Evolutionary conservation across 2,113 vertebrate species (phyloP).

Genomic region (Rhinolophus ferrumequinum): DNA sequence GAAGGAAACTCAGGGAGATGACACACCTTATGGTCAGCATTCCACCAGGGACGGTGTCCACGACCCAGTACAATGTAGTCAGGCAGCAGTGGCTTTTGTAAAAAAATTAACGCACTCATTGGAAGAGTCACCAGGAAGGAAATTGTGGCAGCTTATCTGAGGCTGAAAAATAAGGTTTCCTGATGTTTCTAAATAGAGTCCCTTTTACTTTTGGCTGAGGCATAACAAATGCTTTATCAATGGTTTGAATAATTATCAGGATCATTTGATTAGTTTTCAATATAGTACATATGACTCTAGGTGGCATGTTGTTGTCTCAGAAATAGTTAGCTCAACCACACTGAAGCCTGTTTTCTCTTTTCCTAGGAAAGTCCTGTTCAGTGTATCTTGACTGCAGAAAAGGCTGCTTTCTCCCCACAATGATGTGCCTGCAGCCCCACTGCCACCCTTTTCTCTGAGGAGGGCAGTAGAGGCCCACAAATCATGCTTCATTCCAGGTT

Average conservation of each 20-base stretch:
- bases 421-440: background rate
- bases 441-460: conserved; percentile 66
- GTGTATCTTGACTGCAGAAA: background rate
- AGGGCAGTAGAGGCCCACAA: conserved; percentile 79
- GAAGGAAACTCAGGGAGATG: background rate
- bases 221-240: background rate
- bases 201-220: background rate
- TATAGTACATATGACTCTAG: background rate
- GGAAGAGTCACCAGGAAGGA: background rate
- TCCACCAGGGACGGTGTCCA: background rate
- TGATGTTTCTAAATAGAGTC: background rate
- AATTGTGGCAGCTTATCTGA: background rate
- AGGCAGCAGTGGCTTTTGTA: background rate
- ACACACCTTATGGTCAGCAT: fast-evolving
- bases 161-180: background rate
- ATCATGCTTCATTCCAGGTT: background rate
- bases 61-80: too few relatives aligned
- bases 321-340: background rate
- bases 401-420: background rate
- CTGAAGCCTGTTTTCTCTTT: background rate
- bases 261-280: background rate
- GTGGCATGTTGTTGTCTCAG: background rate
- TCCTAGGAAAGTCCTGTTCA: background rate
- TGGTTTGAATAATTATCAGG: background rate
- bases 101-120: background rate